Base-by-base conservation (phyloP, 2,113 vertebrate genomes). In the Seriola aureovittata region DNA sequence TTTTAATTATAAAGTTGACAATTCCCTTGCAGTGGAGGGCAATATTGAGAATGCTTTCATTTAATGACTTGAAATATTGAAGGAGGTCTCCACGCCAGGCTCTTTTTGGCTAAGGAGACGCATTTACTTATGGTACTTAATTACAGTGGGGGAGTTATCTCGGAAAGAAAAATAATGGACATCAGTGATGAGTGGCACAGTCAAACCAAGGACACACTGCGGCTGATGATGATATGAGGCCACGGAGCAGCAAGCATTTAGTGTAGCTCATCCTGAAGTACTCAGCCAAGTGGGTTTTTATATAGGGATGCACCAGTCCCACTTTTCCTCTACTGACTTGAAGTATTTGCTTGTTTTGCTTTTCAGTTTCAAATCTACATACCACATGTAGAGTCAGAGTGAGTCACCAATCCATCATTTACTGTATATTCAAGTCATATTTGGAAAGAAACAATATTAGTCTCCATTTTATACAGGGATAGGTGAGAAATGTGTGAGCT, bases 121-220 rank as follows among this genome's bases (percentile, higher is more conserved):
- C 65, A 72, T 86, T 82, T 73, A 67, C 65, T 76, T 40, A 13
- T n/a, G 46, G 25, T n/a, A 40, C 36, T 80, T 91, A 86, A 90
- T 91, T 87, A 85, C 64, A 69, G 17, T 5, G 32, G 44, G 9
- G 17, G 75, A 64, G 74, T 77, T 64, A 81, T 89, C 68, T 75
- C 44, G 50, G 46, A 72, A 76, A 81, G 29, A 63, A 75, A 88
- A 75, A 87, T 73, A 85, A 84, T 86, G 76, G 83, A 85, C 66
- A 34, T n/a, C 40, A 67, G 19, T 78, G 78, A 82, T 77, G 85
- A 83, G 71, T 71, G 72, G 71, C 60, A 66, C 86, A 77, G 91
- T 88, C 88, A 91, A 58, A 73, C 60, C 84, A 89, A 93, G 92
- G 91, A 83, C 89, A 83, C 10, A 0, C 52, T 8, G 32, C 72